Conservation (phyloP, 2,888 invertebrate species). For the Amblyjoppa proteus region DNA sequence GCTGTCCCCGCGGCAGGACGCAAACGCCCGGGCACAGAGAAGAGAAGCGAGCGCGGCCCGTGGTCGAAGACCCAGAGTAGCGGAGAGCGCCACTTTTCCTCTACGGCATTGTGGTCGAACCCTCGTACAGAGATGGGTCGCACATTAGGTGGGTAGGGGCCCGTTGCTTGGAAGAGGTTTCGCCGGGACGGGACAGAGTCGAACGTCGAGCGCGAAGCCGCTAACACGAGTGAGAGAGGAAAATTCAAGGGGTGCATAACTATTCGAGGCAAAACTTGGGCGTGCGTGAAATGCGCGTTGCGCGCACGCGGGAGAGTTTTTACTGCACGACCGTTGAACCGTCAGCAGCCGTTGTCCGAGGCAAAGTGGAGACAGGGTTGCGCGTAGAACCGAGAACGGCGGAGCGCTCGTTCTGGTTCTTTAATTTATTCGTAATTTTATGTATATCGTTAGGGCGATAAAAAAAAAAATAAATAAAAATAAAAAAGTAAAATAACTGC, state of each 20-base stretch:
- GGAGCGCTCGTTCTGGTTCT: constrained; percentile 40
- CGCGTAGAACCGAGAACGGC: constrained; percentile 15
- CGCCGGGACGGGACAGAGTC: not conserved
- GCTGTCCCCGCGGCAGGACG: constrained; percentile 80
- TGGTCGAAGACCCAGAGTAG: constrained; percentile 44
- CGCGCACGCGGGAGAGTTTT: constrained; percentile 68
- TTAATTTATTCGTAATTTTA: constrained; percentile 60
- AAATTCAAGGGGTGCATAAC: constrained; percentile 80
- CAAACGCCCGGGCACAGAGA: constrained; percentile 71
- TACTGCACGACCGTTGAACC: constrained; percentile 79
- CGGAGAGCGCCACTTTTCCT: constrained; percentile 16
- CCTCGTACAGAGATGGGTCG: constrained; percentile 44
- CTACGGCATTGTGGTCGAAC: constrained; percentile 20
- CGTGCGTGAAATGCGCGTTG: constrained; percentile 68
- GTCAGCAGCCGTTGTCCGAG: constrained; percentile 66
- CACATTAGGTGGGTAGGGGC: constrained; percentile 48
- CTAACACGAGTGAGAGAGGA: constrained; percentile 11
- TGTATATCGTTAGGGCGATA: constrained; percentile 33
- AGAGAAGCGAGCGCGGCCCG: constrained; percentile 56
- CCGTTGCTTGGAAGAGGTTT: constrained; percentile 38
- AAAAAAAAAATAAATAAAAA: constrained; percentile 26
- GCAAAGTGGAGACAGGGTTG: not conserved
- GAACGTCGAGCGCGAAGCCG: constrained; percentile 2
- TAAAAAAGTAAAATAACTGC: constrained; percentile 40
- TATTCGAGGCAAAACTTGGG: constrained; percentile 75